phyloP scores from a whole-genome alignment of 2,797 vertebrate genomes.

The Etheostoma nigrum region DNA sequence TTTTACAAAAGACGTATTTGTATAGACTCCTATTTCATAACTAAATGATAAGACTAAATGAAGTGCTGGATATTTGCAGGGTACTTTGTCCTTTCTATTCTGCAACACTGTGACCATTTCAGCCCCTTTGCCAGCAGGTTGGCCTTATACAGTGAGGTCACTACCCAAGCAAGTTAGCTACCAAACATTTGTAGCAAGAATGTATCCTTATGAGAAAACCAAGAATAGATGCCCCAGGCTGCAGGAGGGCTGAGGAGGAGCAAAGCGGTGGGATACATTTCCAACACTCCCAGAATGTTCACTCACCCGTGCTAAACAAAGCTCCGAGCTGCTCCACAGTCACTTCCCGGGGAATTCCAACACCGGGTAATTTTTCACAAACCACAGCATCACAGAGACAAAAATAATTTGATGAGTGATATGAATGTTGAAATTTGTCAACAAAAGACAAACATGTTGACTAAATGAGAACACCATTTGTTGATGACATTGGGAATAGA shows the following conservation, averaged over 20 bases:
- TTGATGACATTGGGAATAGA: constrained; percentile 23
- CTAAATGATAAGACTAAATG: no score
- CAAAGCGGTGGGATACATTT: constrained; percentile 63
- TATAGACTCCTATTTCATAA: background rate
- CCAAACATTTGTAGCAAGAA: constrained; percentile 72
- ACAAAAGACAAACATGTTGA: constrained; percentile 61
- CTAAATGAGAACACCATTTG: constrained; percentile 56
- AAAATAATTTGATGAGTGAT: constrained; percentile 72
- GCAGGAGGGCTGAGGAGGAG: constrained; percentile 61
- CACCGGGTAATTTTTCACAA: constrained; percentile 60
- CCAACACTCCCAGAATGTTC: constrained; percentile 66
- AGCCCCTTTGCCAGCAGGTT: constrained; percentile 18
- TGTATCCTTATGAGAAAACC: constrained; percentile 78
- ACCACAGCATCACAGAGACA: constrained; percentile 51
- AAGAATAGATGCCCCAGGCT: constrained; percentile 77
- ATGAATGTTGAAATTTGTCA: constrained; percentile 72
- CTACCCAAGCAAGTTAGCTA: constrained; percentile 49
- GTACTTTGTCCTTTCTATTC: constrained; percentile 16
- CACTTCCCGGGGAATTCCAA: constrained; percentile 76
- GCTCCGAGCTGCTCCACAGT: constrained; percentile 41
- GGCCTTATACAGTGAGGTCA: constrained; percentile 49
- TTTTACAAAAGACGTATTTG: background rate
- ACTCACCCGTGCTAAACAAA: constrained; percentile 51
- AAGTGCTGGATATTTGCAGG: background rate
- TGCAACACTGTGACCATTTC: constrained; percentile 25